Evolutionary conservation across 1,140 invertebrate genomes (phyloP), one percentile per base, ranked within the genome.

Genomic region (Apis laboriosa): DNA sequence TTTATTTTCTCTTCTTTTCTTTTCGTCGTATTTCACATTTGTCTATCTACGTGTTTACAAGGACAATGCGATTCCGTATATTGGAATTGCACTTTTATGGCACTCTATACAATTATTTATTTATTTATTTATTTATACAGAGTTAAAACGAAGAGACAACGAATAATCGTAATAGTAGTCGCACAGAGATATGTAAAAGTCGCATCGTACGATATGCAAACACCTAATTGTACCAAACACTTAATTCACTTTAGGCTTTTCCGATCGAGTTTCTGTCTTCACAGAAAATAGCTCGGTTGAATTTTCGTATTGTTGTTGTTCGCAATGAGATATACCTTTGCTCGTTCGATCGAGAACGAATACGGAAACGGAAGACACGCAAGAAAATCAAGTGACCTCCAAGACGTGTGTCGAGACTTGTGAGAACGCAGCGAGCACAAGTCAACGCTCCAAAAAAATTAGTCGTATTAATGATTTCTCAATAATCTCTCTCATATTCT

Each of bases 301-400:
- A 43, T 43, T 43, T 43, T 43, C 34, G 34, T 43, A 43, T 43
- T 43, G 34, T 43, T 43, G 34, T 43, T 43, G 34, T 43, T 43
- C 34, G 34, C 34, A 43, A 43, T 43, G 4, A 43, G 34, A 43
- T 43, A 43, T 43, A 43, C 5, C 34, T 43, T 43, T 43, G 34
- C 34, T 43, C 34, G 34, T 43, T 43, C 4, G 17, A 19, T 19
- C 53, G 63, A 67, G 21, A 9, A 24, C 60, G 51, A 64, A 28
- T 55, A 24, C 58, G 67, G 19, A 72, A 43, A 58, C 79, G 63
- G 49, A 70, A 66, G 51, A 84, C 60, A 80, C 67, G 68, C 74
- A 81, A 70, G 76, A 89, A 88, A 92, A 92, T 92, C 91, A 92
- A 92, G 90, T 92, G 86, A 91, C 86, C 84, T 87, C 85, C 86